Base-by-base conservation (phyloP, 2,888 invertebrate genomes). In the Folsomia manolachei region DNA sequence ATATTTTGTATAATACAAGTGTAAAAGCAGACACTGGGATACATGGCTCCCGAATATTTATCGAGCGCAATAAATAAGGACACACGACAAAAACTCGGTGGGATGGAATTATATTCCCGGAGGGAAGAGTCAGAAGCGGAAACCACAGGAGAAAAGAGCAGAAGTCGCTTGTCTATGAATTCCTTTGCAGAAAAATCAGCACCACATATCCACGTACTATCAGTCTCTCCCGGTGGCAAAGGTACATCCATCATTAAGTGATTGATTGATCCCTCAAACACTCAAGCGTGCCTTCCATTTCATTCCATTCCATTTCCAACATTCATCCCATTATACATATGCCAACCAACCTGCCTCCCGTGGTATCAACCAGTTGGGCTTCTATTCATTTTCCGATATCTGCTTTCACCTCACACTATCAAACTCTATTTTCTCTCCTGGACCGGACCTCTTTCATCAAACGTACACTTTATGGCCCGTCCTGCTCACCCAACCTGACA, bases 251-350 rank as follows among this genome's bases (percentile, higher is more conserved):
- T 76, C 76, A 72, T 69, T 72, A 65, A 26, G 70, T 78, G 72
- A 78, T 75, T 78, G 75, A 75, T 75, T 76, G 76, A 72, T 71
- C 71, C 72, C 65, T 72, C 75, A 72, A 63, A 76, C 69, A 71
- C 68, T 71, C 71, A 71, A 74, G 71, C 75, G 69, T 68, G 65
- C 76, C 71, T 75, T 63, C 77, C 51, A 9, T 71, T 70, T 52
- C 73, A 67, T 71, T 69, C 70, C 70, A 70, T 68, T 70, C 61
- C 71, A 52, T 74, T 74, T 71, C 66, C 68, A 71, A 51, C 66
- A 14, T 24, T 66, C 66, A 66, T 66, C 51, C 66, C 27, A 66
- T 66, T 66, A 52, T 52, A 2, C 56, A 14, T 56, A 19, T 21
- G 52, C 51, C 23, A n/a, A 66, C n/a, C 21, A 7, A 52, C 19